These are phyloP conservation scores for Mimas tiliae DNA, from an alignment of 2,888 invertebrate genomes.

Conservation along the genomic window DNA sequence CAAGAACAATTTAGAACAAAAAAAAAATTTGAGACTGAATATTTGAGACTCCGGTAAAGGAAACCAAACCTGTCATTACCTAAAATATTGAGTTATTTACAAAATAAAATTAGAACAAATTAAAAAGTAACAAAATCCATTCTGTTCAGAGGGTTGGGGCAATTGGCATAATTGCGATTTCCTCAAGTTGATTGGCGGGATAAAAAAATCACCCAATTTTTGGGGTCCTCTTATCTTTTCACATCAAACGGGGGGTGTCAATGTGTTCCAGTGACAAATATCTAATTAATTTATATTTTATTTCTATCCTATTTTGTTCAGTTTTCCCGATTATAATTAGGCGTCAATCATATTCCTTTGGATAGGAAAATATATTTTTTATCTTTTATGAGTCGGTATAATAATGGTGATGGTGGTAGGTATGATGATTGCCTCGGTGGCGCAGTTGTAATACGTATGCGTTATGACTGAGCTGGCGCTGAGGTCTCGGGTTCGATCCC, in stretches of 20 bases:
- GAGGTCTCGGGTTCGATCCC: too few relatives aligned
- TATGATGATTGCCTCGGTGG: too few relatives aligned
- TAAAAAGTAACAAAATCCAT: slow-evolving; percentile 23
- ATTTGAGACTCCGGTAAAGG: neutral
- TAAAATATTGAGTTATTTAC: neutral
- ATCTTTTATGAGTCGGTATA: neutral
- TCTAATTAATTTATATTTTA: slow-evolving; percentile 58
- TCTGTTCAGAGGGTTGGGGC: slow-evolving; percentile 46
- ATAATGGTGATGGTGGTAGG: neutral
- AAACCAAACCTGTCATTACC: slow-evolving; percentile 17
- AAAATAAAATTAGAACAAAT: slow-evolving; percentile 13
- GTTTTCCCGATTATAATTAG: slow-evolving; percentile 7
- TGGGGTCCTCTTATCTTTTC: slow-evolving; percentile 56
- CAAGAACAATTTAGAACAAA: too few relatives aligned
- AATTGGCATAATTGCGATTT: slow-evolving; percentile 73
- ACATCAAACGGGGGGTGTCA: slow-evolving; percentile 59
- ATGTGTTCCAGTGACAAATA: slow-evolving; percentile 63
- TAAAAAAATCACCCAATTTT: slow-evolving; percentile 18
- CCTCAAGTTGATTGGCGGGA: slow-evolving; percentile 55
- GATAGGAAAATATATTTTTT: neutral
- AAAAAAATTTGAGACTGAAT: neutral
- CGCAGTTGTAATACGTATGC: too few relatives aligned
- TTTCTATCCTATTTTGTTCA: slow-evolving; percentile 25
- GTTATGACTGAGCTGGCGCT: too few relatives aligned
- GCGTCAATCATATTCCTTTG: neutral